Evolutionary conservation across 2,113 vertebrate species (phyloP).

Genomic region (Sceloporus undulatus): DNA sequence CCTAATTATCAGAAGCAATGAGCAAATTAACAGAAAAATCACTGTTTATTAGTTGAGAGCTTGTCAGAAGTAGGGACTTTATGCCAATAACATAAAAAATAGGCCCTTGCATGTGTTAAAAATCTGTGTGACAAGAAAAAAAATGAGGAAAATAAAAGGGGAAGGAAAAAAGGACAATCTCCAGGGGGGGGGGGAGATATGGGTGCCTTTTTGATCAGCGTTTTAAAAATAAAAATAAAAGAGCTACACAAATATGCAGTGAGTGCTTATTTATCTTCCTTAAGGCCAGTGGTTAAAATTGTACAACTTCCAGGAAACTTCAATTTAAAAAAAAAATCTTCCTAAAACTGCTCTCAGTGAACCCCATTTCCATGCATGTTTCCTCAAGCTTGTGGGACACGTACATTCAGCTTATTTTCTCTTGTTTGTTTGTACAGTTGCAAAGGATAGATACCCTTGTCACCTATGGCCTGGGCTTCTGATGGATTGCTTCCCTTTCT

Average conservation of each 20-base stretch:
- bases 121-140: background rate
- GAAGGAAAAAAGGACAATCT: background rate
- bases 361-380: background rate
- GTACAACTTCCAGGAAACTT: background rate
- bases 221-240: background rate
- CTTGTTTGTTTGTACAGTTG: conserved; percentile 69
- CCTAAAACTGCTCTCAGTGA: background rate
- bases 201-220: background rate
- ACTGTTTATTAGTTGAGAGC: background rate
- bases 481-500: conserved; percentile 65
- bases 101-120: background rate
- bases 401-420: conserved; percentile 15
- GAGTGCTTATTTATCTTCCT: background rate
- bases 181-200: background rate
- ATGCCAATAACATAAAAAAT: background rate
- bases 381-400: background rate
- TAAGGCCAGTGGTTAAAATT: conserved; percentile 1
- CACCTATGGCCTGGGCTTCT: conserved; percentile 45
- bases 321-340: background rate
- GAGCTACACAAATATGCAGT: background rate
- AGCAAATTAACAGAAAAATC: background rate
- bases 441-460: conserved; percentile 43
- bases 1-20: background rate
- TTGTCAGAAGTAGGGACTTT: background rate
- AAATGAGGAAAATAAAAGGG: too few relatives aligned